A percentile compares a stretch with the other conserved stretches of the same genome.
Evolutionary conservation across 2,797 vertebrate genomes (phyloP).

Genomic region (Toxotes lorentzi): DNA sequence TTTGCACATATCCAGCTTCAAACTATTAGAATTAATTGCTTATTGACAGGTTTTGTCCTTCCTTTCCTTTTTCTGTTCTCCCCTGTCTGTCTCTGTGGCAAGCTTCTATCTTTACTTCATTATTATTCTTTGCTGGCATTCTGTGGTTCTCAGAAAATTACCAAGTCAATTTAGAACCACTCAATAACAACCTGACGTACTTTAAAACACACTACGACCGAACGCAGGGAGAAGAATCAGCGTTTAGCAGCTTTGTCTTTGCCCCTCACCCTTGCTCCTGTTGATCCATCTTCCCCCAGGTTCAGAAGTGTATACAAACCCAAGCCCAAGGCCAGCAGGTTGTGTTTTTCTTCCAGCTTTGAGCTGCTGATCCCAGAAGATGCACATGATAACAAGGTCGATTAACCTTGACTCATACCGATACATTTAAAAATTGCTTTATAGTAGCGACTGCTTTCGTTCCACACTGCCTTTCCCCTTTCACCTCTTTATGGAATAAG

Average conservation of each 20-base stretch:
- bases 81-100: not conserved
- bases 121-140: slow-evolving; percentile 51
- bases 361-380: slow-evolving; percentile 37
- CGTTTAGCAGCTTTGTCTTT: slow-evolving; percentile 56
- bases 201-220: slow-evolving; percentile 44
- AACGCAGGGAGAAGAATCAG: slow-evolving; percentile 38
- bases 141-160: slow-evolving; percentile 57
- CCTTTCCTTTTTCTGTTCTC: slow-evolving; percentile 16
- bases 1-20: slow-evolving; percentile 22
- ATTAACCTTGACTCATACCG: slow-evolving; percentile 52
- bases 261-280: slow-evolving; percentile 40
- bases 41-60: slow-evolving; percentile 37
- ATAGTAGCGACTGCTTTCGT: slow-evolving; percentile 15
- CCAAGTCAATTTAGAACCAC: slow-evolving; percentile 63
- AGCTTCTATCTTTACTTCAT: slow-evolving; percentile 35
- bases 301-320: slow-evolving; percentile 4
- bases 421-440: slow-evolving; percentile 34
- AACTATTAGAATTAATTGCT: slow-evolving; percentile 27
- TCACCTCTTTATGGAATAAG: slow-evolving; percentile 34
- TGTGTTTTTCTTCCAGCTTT: slow-evolving; percentile 44
- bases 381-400: slow-evolving; percentile 29
- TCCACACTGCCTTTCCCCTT: slow-evolving; percentile 15
- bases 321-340: slow-evolving; percentile 7
- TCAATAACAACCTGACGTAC: slow-evolving; percentile 59
- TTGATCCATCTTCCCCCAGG: slow-evolving; percentile 35